These are phyloP conservation scores for Drosophila mettleri DNA, from an alignment of 2,888 invertebrate genomes.

Conservation along the genomic window DNA sequence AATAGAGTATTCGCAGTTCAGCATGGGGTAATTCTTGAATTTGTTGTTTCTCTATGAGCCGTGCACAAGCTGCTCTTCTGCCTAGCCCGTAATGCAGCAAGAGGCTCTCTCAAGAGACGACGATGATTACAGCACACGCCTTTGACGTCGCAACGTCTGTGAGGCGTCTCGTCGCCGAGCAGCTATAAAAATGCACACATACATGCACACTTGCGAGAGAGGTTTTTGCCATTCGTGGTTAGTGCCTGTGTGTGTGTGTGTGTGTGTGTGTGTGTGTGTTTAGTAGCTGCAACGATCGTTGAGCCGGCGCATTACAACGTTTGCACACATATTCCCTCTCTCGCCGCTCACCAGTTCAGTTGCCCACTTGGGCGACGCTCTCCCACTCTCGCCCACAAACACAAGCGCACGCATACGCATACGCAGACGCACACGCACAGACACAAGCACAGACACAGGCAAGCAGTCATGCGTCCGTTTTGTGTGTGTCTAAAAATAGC, in stretches of 20 bases:
- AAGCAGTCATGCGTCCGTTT: constrained; percentile 71
- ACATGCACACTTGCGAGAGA: constrained; percentile 20
- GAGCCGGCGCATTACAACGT: constrained; percentile 70
- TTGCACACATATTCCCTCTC: constrained; percentile 17
- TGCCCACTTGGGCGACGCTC: constrained; percentile 16
- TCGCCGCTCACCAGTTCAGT: not conserved
- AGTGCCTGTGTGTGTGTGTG: constrained; percentile 1
- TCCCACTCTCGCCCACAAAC: constrained; percentile 32
- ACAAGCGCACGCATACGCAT: constrained; percentile 24
- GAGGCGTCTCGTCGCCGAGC: constrained; percentile 61
- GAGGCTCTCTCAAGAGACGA: constrained; percentile 5
- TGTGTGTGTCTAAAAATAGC: constrained; percentile 78
- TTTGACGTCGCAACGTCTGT: constrained; percentile 68
- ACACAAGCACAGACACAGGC: constrained; percentile 23
- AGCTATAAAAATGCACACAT: constrained; percentile 28
- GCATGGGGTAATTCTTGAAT: constrained; percentile 2
- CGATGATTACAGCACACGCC: constrained; percentile 51
- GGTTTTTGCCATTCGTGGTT: constrained; percentile 54
- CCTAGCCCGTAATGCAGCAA: constrained; percentile 10
- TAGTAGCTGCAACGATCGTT: constrained; percentile 62
- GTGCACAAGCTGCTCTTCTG: constrained; percentile 25
- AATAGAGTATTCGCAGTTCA: constrained; percentile 16
- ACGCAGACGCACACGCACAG: constrained; percentile 22
- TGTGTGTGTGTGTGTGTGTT: too few relatives aligned
- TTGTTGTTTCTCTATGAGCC: constrained; percentile 9